Conservation (phyloP, 2,113 vertebrate species). For the Lutjanus erythropterus region DNA sequence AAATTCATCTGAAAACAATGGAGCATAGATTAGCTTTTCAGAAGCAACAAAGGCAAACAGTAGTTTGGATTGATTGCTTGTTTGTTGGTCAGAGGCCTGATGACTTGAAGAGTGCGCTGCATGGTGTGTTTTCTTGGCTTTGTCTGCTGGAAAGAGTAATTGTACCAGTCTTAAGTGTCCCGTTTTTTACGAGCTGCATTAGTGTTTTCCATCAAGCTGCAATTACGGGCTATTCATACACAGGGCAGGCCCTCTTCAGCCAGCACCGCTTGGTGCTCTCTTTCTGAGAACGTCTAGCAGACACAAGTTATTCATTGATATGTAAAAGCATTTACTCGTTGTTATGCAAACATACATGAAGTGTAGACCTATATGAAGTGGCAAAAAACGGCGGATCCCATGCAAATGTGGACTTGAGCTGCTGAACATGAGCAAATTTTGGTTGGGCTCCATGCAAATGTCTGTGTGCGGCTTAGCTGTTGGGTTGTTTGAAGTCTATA, state of each 20-base stretch:
- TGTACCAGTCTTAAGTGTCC: conserved; percentile 77
- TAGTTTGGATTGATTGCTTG: conserved; percentile 61
- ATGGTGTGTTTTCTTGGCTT: conserved; percentile 71
- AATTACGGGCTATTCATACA: conserved; percentile 80
- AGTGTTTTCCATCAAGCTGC: conserved; percentile 81
- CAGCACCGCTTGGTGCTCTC: conserved; percentile 39
- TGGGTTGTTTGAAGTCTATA: neutral
- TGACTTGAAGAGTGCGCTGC: conserved; percentile 57
- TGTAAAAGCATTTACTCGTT: conserved; percentile 64
- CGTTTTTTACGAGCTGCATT: conserved; percentile 80
- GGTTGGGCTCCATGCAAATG: neutral
- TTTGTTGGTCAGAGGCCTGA: conserved; percentile 69
- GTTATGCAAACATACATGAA: conserved; percentile 70
- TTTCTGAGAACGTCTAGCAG: conserved; percentile 54
- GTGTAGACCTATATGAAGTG: conserved; percentile 30
- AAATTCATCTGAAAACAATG: conserved; percentile 30
- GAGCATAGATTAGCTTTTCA: conserved; percentile 27
- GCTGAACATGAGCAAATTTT: conserved; percentile 28
- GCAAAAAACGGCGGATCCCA: conserved; percentile 24
- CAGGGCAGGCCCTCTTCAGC: conserved; percentile 59
- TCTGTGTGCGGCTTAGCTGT: neutral
- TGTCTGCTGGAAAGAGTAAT: conserved; percentile 79
- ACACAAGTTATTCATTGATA: conserved; percentile 65
- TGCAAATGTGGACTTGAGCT: conserved; percentile 47
- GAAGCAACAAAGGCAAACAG: conserved; percentile 54